These are phyloP conservation scores for Gila orcuttii DNA, from an alignment of 2,113 vertebrate genomes.

Conservation along the genomic window DNA sequence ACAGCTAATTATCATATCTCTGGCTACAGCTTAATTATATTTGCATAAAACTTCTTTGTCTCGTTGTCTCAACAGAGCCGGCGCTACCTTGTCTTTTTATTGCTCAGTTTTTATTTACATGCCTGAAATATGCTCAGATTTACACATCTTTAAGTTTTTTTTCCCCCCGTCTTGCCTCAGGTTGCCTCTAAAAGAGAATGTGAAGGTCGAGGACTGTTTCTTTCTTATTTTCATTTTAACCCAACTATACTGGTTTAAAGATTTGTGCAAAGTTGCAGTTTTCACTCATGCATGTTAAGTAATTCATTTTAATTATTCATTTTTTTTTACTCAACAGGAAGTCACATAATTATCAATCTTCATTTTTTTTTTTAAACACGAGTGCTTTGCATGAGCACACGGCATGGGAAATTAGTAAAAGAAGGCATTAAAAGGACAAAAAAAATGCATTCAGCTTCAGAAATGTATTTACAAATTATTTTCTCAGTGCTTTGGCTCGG, in stretches of 20 bases:
- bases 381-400: not conserved
- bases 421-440: slow-evolving; percentile 62
- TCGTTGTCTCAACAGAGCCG: slow-evolving; percentile 29
- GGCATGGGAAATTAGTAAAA: slow-evolving; percentile 40
- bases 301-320: slow-evolving; percentile 74
- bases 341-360: slow-evolving; percentile 55
- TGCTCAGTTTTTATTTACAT: slow-evolving; percentile 50
- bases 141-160: slow-evolving; percentile 1
- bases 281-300: slow-evolving; percentile 54
- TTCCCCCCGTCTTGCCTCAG: slow-evolving; percentile 23
- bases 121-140: slow-evolving; percentile 34
- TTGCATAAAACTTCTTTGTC: slow-evolving; percentile 64
- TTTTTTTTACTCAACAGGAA: slow-evolving; percentile 62
- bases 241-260: slow-evolving; percentile 32
- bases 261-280: slow-evolving; percentile 45
- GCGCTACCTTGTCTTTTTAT: slow-evolving; percentile 51
- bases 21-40: slow-evolving; percentile 69
- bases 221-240: slow-evolving; percentile 12
- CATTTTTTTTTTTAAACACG: not conserved
- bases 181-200: slow-evolving; percentile 45
- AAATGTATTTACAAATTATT: slow-evolving; percentile 71
- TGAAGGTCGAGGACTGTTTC: slow-evolving; percentile 39
- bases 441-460: slow-evolving; percentile 56
- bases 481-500: slow-evolving; percentile 57
- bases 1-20: slow-evolving; percentile 73